phyloP scores from a whole-genome alignment of 1,140 invertebrate genomes.

The Piezodorus guildinii region DNA sequence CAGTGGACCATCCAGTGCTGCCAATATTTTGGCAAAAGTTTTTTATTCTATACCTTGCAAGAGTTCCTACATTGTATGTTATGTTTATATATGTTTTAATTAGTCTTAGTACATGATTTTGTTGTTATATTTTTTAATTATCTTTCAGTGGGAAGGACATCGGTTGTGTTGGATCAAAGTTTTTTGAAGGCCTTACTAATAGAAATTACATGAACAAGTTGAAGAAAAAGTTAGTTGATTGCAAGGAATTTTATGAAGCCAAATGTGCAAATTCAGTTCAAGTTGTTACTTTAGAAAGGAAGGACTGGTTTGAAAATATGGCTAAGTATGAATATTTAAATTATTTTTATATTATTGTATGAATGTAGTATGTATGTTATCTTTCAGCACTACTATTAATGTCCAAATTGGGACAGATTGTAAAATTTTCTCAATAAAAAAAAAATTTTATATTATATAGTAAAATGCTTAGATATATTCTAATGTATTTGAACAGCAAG shows the following conservation, averaged over 20 bases:
- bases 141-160: slow-evolving; percentile 35
- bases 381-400: no score
- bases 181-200: slow-evolving; percentile 63
- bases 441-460: no score
- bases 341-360: slow-evolving; percentile 15
- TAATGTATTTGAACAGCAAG: no score
- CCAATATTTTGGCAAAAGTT: slow-evolving; percentile 71
- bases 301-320: slow-evolving; percentile 20
- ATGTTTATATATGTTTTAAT: not conserved
- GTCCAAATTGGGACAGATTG: no score
- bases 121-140: not conserved
- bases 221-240: slow-evolving; percentile 55
- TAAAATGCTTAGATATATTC: no score
- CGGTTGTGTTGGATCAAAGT: slow-evolving; percentile 57
- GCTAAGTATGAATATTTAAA: slow-evolving; percentile 24
- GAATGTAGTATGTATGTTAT: no score
- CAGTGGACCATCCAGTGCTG: slow-evolving; percentile 55
- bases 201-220: slow-evolving; percentile 57
- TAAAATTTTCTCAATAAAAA: no score
- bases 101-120: not conserved
- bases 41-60: slow-evolving; percentile 57
- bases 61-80: slow-evolving; percentile 35
- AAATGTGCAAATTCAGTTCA: slow-evolving; percentile 32
- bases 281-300: slow-evolving; percentile 20
- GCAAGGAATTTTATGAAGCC: slow-evolving; percentile 45